Conservation (phyloP, 2,113 vertebrate genomes). For the Corythoichthys haematopterus region DNA sequence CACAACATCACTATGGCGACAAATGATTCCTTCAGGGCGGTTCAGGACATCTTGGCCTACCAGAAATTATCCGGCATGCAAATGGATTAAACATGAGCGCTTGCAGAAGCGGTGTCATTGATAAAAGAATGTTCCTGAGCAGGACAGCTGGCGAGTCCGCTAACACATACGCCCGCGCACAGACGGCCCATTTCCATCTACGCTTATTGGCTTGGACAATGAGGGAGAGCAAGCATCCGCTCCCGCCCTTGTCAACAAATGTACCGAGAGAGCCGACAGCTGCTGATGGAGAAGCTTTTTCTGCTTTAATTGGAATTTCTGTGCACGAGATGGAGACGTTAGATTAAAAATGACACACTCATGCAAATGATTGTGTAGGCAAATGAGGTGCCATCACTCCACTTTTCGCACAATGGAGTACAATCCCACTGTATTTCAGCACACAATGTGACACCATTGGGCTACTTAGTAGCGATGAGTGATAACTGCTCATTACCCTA, state of each 20-base stretch:
- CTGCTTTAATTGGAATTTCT: background rate
- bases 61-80: slow-evolving; percentile 30
- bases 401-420: background rate
- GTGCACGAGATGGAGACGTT: slow-evolving; percentile 4
- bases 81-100: slow-evolving; percentile 33
- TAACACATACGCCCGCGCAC: background rate
- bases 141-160: slow-evolving; percentile 5
- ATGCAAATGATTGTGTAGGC: slow-evolving; percentile 14
- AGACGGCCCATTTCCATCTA: slow-evolving; percentile 21
- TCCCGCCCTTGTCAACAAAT: slow-evolving; percentile 39
- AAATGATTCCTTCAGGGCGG: slow-evolving; percentile 37
- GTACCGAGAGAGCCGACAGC: slow-evolving; percentile 26
- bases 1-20: slow-evolving; percentile 32
- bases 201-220: slow-evolving; percentile 32
- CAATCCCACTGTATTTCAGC: background rate
- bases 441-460: background rate
- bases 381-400: slow-evolving; percentile 10
- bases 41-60: slow-evolving; percentile 36
- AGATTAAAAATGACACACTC: slow-evolving; percentile 17
- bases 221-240: slow-evolving; percentile 15
- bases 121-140: slow-evolving; percentile 22
- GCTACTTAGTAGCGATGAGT: background rate
- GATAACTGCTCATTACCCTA: background rate
- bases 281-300: slow-evolving; percentile 32
- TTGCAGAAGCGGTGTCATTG: slow-evolving; percentile 12